These are phyloP conservation scores for Caerostris darwini DNA, from an alignment of 1,140 invertebrate genomes.

Conservation along the genomic window DNA sequence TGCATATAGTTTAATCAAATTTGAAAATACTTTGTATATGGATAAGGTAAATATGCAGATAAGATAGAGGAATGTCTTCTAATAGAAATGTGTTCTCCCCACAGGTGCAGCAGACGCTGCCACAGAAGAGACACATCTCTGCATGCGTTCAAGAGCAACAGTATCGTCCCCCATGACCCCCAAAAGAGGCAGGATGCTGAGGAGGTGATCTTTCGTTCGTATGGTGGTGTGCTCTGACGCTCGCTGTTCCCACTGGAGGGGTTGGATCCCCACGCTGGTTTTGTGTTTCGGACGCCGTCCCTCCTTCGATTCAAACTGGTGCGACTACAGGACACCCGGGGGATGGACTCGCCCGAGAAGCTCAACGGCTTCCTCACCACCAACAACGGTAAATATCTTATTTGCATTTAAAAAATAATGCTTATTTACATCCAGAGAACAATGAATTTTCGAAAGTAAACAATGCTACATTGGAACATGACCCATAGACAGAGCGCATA, in stretches of 20 bases:
- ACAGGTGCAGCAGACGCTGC: too few species aligned
- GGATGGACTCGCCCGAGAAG: constrained; percentile 76
- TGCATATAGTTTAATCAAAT: too few species aligned
- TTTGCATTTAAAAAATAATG: too few species aligned
- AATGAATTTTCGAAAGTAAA: too few species aligned
- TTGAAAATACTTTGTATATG: too few species aligned
- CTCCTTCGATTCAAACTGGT: constrained; percentile 73
- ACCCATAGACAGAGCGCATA: neutral
- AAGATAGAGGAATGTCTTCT: too few species aligned
- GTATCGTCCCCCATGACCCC: neutral
- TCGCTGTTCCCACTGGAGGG: neutral
- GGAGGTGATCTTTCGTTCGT: constrained; percentile 21
- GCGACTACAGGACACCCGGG: constrained; percentile 71
- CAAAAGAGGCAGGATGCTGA: neutral
- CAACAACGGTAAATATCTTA: constrained; percentile 50
- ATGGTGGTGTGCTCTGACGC: neutral
- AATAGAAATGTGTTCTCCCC: too few species aligned
- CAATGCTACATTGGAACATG: neutral
- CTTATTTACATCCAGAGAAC: too few species aligned
- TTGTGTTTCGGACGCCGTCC: constrained; percentile 68
- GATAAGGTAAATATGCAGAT: too few species aligned
- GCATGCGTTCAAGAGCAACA: neutral
- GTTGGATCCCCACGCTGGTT: constrained; percentile 59
- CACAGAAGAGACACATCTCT: too few species aligned
- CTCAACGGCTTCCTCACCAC: constrained; percentile 76